Evolutionary conservation across 2,113 vertebrate genomes (phyloP), one percentile per base, ranked within the genome.

Genomic region (Uropsilus gracilis): DNA sequence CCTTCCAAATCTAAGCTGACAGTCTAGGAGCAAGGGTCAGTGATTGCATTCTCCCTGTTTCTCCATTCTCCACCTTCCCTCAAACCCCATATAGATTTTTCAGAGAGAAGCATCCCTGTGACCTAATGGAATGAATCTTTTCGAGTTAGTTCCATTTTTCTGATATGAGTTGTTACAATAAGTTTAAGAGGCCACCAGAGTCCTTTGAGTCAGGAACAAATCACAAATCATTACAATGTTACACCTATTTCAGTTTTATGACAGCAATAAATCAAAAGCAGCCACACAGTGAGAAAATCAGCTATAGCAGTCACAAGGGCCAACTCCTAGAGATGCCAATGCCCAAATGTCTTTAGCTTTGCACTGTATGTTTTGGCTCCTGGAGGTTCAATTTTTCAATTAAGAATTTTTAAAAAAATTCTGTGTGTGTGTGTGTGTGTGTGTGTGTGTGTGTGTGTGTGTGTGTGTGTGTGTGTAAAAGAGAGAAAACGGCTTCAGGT

Each of bases 351-450:
- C 96, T 98, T 97, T 92, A 98, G 96, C 97, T 97, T 98, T 98
- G 98, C 98, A 92, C 84, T 98, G 97, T 98, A 96, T 98, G 95
- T 95, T 97, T 98, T 99, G 98, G 98, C 98, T 92, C 91, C 95
- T 89, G 81, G 73, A 87, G 78, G 85, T 95, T 98, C 95, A 97
- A 97, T 97, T 98, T 98, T 98, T 98, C 98, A 98, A 98, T 98
- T 98, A 98, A 97, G 95, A 95, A 97, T 96, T 39, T 69, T 24
- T 87, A 89, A 95, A 95, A 71, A 97, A 55, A 66, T 5, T 39
- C 39, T 73, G 18, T 61, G 55, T 71, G 66, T n/a, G 63, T 10
- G 32, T 66, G 3, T 57, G n/a, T 63, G 55, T 73, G 66, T 64
- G n/a, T 55, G 48, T 39, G n/a, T 53, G 64, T 55, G 57, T 68